A percentile compares a stretch with the other conserved stretches of the same genome.
phyloP scores from a whole-genome alignment of 2,797 vertebrate genomes.

The Spinibarbus caldwelli region DNA sequence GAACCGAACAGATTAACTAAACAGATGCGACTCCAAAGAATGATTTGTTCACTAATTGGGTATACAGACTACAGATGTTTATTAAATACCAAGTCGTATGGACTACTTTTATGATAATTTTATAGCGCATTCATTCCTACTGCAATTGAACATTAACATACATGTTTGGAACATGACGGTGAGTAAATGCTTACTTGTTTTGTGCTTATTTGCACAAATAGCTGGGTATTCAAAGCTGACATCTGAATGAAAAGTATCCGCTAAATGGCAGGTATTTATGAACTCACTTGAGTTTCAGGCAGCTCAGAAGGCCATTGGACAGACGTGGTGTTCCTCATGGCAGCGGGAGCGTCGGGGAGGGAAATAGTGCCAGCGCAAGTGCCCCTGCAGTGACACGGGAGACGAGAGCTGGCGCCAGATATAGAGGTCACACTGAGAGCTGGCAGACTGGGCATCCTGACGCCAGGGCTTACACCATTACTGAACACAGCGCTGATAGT shows the following conservation, averaged over 20 bases:
- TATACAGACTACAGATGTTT: not conserved
- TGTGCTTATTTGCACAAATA: not conserved
- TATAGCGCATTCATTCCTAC: not conserved
- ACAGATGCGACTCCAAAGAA: slow-evolving; percentile 1
- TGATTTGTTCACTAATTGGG: not conserved
- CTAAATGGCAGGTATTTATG: slow-evolving; percentile 1
- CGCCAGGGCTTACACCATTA: slow-evolving; percentile 76
- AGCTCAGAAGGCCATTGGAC: not conserved
- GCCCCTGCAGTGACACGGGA: slow-evolving; percentile 68
- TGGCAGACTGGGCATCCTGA: slow-evolving; percentile 74
- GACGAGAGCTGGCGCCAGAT: slow-evolving; percentile 66
- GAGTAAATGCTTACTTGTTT: not conserved
- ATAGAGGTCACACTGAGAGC: slow-evolving; percentile 75
- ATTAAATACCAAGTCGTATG: not conserved
- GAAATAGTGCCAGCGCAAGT: slow-evolving; percentile 63
- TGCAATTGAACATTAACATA: not conserved
- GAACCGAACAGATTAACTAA: not conserved
- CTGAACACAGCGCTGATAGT: slow-evolving; percentile 75
- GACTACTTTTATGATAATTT: not conserved
- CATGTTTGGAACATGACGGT: not conserved
- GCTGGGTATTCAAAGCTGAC: not conserved
- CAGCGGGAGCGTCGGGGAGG: slow-evolving; percentile 14
- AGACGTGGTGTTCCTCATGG: slow-evolving; percentile 1
- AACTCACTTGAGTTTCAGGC: slow-evolving; percentile 3
- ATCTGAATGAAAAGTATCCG: not conserved